Conservation (phyloP, 1,140 invertebrate genomes). For the Eufriesea mexicana region DNA sequence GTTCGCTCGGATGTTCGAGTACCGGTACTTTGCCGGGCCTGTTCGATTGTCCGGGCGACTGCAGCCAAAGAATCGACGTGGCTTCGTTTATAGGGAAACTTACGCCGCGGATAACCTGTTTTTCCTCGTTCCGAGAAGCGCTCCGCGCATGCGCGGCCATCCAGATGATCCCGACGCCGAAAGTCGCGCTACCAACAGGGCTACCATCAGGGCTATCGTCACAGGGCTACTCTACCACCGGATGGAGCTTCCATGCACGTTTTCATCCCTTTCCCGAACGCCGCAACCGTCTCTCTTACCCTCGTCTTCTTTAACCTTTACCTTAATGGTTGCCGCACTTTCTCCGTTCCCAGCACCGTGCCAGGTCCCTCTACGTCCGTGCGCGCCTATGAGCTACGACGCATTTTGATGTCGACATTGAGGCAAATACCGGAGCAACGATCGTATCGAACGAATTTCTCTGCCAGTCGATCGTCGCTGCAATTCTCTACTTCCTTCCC, state of each 20-base stretch:
- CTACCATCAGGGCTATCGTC: too few relatives aligned
- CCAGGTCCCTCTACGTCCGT: slow-evolving; percentile 58
- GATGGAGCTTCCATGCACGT: neutral
- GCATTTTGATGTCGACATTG: slow-evolving; percentile 66
- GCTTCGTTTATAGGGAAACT: too few relatives aligned
- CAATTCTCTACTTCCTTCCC: slow-evolving; percentile 8
- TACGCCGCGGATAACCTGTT: too few relatives aligned
- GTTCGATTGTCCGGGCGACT: neutral
- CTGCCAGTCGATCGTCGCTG: slow-evolving; percentile 30
- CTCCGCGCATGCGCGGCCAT: too few relatives aligned
- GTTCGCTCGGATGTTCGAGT: slow-evolving; percentile 25
- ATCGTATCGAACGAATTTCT: slow-evolving; percentile 44
- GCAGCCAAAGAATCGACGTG: too few relatives aligned
- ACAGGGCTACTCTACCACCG: too few relatives aligned
- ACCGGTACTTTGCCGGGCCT: slow-evolving; percentile 21
- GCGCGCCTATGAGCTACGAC: slow-evolving; percentile 49
- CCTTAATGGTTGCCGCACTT: slow-evolving; percentile 80
- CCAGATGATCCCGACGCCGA: neutral
- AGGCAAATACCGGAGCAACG: slow-evolving; percentile 62
- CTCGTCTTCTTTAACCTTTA: slow-evolving; percentile 78
- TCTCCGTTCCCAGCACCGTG: slow-evolving; percentile 74
- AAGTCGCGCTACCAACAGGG: neutral
- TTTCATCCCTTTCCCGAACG: neutral
- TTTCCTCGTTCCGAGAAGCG: neutral
- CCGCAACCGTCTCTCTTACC: slow-evolving; percentile 48